phyloP scores from a whole-genome alignment of 2,113 vertebrate species.

The Aix galericulata region DNA sequence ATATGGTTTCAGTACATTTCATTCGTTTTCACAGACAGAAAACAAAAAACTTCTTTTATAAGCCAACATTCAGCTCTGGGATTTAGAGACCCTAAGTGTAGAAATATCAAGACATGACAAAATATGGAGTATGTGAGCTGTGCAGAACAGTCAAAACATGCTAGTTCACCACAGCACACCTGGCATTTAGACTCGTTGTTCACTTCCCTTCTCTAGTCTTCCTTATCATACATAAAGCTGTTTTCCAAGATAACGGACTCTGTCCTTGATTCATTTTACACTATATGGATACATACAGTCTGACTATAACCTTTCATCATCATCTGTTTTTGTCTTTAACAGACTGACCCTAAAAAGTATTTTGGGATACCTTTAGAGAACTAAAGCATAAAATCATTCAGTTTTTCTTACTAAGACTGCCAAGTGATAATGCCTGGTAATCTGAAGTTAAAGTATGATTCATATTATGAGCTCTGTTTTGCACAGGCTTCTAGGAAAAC shows the following conservation, averaged over 20 bases:
- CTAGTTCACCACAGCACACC: neutral
- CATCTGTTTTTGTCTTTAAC: neutral
- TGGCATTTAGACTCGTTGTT: neutral
- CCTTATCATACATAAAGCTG: neutral
- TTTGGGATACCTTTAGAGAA: neutral
- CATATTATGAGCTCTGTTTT: neutral
- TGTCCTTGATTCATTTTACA: neutral
- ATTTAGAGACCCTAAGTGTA: constrained; percentile 28
- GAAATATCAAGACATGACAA: constrained; percentile 26
- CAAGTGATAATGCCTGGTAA: neutral
- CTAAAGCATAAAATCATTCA: neutral
- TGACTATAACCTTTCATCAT: neutral
- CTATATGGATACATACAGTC: neutral
- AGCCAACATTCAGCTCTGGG: neutral
- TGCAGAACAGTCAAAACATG: neutral
- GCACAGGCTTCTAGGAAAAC: neutral
- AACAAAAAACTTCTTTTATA: constrained; percentile 51
- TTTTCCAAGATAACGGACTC: neutral
- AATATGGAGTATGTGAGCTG: neutral
- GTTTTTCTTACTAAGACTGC: neutral
- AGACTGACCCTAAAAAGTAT: neutral
- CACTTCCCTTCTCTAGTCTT: neutral
- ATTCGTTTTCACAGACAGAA: constrained; percentile 28
- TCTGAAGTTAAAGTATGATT: neutral
- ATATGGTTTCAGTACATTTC: constrained; percentile 38